Conservation (phyloP, 2,113 vertebrate genomes). For the Rhagologus leucostigma region DNA sequence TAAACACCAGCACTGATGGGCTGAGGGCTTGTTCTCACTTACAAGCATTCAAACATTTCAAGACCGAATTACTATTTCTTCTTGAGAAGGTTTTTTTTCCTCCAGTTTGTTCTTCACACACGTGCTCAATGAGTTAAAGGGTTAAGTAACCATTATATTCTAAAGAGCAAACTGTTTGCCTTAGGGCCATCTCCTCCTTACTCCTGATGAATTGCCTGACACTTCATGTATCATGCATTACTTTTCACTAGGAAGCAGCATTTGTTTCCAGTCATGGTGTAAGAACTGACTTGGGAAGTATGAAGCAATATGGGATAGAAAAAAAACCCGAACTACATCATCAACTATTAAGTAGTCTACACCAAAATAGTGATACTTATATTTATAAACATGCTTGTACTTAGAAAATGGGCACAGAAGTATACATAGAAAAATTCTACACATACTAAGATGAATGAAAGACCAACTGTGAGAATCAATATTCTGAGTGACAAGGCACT, state of each 20-base stretch:
- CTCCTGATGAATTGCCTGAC: constrained; percentile 65
- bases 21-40: not conserved
- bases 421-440: not conserved
- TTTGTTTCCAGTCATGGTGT: constrained; percentile 59
- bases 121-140: constrained; percentile 16
- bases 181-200: constrained; percentile 58
- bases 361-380: not conserved
- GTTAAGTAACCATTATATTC: constrained; percentile 57
- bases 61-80: not conserved
- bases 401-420: not conserved
- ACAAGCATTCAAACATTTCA: not conserved
- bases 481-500: not conserved
- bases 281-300: constrained; percentile 35
- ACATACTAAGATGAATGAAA: not conserved
- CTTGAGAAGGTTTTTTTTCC: not conserved
- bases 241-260: constrained; percentile 64
- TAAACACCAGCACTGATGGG: not conserved
- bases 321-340: constrained; percentile 2
- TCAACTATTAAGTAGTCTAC: not conserved
- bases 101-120: not conserved
- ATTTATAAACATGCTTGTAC: not conserved
- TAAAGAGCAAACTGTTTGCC: constrained; percentile 59
- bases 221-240: constrained; percentile 48
- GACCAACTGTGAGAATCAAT: not conserved
- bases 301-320: constrained; percentile 31